Percentiles rank a stretch among this genome's conserved stretches.
phyloP scores from a whole-genome alignment of 2,888 invertebrate species.

The Lasius platythorax region DNA sequence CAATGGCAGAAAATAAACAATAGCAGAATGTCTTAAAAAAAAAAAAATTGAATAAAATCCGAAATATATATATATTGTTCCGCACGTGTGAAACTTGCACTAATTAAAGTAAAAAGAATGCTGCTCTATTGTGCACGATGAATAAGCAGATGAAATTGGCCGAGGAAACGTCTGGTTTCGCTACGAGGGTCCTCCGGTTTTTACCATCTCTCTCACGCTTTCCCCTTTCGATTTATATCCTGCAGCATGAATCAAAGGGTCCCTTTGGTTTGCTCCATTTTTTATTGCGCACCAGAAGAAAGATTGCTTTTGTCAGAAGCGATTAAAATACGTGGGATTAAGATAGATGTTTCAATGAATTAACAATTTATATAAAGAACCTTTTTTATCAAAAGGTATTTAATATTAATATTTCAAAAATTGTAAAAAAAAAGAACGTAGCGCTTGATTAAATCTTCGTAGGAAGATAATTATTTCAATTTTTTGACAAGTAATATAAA shows the following conservation, averaged over 20 bases:
- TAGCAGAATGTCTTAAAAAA: neutral
- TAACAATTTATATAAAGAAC: neutral
- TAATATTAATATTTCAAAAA: neutral
- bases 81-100: constrained; percentile 24
- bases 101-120: constrained; percentile 66
- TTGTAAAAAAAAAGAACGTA: neutral
- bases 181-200: constrained; percentile 60
- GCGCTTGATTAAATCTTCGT: neutral
- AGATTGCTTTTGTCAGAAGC: constrained; percentile 8
- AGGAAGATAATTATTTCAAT: neutral
- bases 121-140: constrained; percentile 22
- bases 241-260: constrained; percentile 61
- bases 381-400: neutral
- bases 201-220: neutral
- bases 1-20: neutral
- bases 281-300: constrained; percentile 40
- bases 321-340: neutral
- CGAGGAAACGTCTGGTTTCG: constrained; percentile 67
- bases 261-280: constrained; percentile 57
- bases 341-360: neutral
- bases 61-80: constrained; percentile 20
- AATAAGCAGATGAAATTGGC: constrained; percentile 63
- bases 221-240: constrained; percentile 52
- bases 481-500: constrained; percentile 3
- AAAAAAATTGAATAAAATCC: neutral